Percentiles rank a stretch among this genome's conserved stretches.
Evolutionary conservation across 1,140 invertebrate genomes (phyloP).

Genomic region (Asbolus verrucosus): DNA sequence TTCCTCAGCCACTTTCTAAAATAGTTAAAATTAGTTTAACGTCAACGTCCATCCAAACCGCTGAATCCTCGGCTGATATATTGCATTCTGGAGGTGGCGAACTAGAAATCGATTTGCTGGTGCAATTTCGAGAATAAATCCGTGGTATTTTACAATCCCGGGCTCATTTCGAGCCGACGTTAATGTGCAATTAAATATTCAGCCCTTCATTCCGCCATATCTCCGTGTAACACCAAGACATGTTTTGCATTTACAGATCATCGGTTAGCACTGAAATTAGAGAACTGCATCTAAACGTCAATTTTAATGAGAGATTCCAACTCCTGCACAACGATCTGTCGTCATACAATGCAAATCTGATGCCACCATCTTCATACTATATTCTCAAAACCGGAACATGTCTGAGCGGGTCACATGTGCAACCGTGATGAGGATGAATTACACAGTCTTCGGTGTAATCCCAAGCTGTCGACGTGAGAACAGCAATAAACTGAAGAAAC

Average conservation of each 20-base stretch:
- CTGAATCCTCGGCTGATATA: constrained; percentile 10
- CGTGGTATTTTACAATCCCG: constrained; percentile 10
- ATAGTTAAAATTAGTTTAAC: constrained; percentile 5
- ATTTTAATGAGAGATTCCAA: no score
- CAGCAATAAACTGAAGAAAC: constrained; percentile 27
- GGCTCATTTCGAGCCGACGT: background rate
- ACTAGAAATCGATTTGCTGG: constrained; percentile 25
- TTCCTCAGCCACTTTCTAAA: no score
- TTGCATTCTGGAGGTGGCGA: constrained; percentile 28
- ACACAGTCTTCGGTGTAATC: background rate
- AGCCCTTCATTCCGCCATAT: background rate
- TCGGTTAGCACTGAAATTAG: no score
- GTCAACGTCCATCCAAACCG: constrained; percentile 4
- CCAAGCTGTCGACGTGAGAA: constrained; percentile 15
- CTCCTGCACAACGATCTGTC: no score
- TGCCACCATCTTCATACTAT: no score
- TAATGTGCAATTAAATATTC: constrained; percentile 27
- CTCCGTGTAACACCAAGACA: no score
- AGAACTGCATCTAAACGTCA: no score
- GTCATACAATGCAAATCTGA: no score
- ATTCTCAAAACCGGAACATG: background rate
- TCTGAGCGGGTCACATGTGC: constrained; percentile 11
- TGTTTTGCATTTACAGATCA: background rate
- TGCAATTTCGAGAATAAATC: constrained; percentile 1
- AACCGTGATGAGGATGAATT: constrained; percentile 7